Percentiles rank a stretch among this genome's conserved stretches.
These are phyloP conservation scores for Siniperca obscura DNA, from an alignment of 2,797 vertebrate genomes.

Conservation along the genomic window DNA sequence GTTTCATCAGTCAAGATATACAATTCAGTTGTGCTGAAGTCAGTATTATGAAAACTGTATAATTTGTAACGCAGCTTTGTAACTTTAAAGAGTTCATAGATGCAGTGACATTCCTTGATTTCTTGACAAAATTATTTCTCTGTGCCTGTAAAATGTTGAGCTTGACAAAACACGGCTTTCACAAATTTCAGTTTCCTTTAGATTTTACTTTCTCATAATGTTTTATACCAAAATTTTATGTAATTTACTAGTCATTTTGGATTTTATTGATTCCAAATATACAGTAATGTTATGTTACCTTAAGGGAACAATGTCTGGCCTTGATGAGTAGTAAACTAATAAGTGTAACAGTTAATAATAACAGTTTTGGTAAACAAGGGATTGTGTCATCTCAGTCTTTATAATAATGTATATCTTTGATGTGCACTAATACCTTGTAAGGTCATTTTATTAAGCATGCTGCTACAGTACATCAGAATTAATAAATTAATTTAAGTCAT, in stretches of 20 bases:
- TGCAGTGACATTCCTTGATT: slow-evolving; percentile 20
- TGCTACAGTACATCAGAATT: slow-evolving; percentile 1
- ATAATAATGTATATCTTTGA: not conserved
- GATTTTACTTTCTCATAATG: not conserved
- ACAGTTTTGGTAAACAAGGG: slow-evolving; percentile 32
- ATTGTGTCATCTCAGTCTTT: slow-evolving; percentile 14
- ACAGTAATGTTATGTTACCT: not conserved
- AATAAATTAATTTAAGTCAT: not conserved
- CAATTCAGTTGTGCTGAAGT: not conserved
- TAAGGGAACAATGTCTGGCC: slow-evolving; percentile 25
- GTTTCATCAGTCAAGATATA: not conserved
- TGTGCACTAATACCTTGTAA: not conserved
- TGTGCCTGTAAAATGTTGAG: not conserved
- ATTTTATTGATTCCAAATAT: slow-evolving; percentile 17
- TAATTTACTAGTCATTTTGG: not conserved
- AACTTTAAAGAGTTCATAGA: not conserved
- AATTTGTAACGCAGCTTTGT: not conserved
- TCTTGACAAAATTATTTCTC: not conserved
- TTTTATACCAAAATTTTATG: not conserved
- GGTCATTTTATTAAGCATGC: not conserved
- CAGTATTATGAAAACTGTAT: not conserved
- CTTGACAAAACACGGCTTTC: not conserved
- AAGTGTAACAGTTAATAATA: not conserved
- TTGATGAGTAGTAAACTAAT: not conserved
- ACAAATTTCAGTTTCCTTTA: not conserved